Percentiles rank a stretch among this genome's conserved stretches.
These are phyloP conservation scores for Scomber scombrus DNA, from an alignment of 2,113 vertebrate species.

Conservation along the genomic window DNA sequence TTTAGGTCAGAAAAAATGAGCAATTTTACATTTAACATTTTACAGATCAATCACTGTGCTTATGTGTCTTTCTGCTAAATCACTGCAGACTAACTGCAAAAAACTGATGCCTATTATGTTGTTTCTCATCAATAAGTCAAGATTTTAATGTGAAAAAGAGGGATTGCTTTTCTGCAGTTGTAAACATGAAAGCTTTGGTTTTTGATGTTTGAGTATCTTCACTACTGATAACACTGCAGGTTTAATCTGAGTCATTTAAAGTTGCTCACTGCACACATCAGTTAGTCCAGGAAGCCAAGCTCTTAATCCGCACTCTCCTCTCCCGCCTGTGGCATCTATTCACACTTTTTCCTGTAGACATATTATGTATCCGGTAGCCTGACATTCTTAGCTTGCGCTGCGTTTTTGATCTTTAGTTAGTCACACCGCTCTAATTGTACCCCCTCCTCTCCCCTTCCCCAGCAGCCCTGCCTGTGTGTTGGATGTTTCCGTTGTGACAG, in stretches of 20 bases:
- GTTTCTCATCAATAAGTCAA: too few relatives aligned
- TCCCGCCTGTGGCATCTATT: conserved; percentile 26
- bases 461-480: conserved; percentile 7
- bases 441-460: not conserved
- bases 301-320: conserved; percentile 43
- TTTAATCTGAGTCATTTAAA: not conserved
- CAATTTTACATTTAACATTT: too few relatives aligned
- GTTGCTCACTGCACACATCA: not conserved
- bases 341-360: conserved; percentile 56
- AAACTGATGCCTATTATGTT: too few relatives aligned
- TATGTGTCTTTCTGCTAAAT: too few relatives aligned
- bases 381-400: conserved; percentile 28
- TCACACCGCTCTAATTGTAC: conserved; percentile 48
- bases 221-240: not conserved
- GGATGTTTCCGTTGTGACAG: conserved; percentile 67
- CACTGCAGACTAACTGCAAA: too few relatives aligned
- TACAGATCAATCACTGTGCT: too few relatives aligned
- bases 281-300: not conserved
- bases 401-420: conserved; percentile 60
- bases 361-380: conserved; percentile 47
- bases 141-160: too few relatives aligned
- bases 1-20: too few relatives aligned
- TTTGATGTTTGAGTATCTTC: not conserved
- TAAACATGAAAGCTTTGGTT: not conserved
- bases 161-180: too few relatives aligned